These are phyloP conservation scores for Eristalinus sepulchralis DNA, from an alignment of 2,888 invertebrate genomes.

Conservation along the genomic window DNA sequence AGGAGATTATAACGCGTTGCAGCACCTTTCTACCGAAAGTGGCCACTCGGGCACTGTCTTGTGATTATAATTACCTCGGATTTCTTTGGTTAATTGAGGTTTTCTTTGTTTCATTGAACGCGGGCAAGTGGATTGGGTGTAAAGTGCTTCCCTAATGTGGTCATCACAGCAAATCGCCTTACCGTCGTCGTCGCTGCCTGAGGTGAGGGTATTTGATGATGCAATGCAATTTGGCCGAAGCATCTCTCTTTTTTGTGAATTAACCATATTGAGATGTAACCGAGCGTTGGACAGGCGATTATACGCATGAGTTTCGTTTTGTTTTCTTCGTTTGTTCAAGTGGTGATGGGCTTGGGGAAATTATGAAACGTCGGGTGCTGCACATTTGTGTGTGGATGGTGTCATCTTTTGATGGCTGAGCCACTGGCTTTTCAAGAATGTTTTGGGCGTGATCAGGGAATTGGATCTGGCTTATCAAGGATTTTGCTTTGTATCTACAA, in stretches of 20 bases:
- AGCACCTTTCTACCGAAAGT: conserved; percentile 1
- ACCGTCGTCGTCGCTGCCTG: not conserved
- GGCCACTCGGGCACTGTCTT: conserved; percentile 11
- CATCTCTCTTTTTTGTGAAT: not conserved
- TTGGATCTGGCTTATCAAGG: too few species aligned
- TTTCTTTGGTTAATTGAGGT: not conserved
- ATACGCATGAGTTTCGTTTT: not conserved
- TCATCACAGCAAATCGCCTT: not conserved
- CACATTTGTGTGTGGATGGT: too few species aligned
- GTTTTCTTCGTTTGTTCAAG: not conserved
- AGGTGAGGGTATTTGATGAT: not conserved
- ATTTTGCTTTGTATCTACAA: too few species aligned
- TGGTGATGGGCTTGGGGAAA: not conserved
- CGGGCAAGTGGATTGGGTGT: not conserved
- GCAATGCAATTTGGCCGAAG: not conserved
- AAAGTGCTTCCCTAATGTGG: conserved; percentile 3
- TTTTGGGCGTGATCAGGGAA: too few species aligned
- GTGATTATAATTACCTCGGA: conserved; percentile 28
- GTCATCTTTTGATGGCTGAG: too few species aligned
- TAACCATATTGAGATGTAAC: not conserved
- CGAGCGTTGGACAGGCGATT: not conserved
- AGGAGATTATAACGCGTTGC: conserved; percentile 31
- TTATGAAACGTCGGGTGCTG: not conserved
- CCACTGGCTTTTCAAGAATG: too few species aligned
- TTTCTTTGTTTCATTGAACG: conserved; percentile 5